These are phyloP conservation scores for Cecidostiba fungosa DNA, from an alignment of 2,888 invertebrate genomes.

Conservation along the genomic window DNA sequence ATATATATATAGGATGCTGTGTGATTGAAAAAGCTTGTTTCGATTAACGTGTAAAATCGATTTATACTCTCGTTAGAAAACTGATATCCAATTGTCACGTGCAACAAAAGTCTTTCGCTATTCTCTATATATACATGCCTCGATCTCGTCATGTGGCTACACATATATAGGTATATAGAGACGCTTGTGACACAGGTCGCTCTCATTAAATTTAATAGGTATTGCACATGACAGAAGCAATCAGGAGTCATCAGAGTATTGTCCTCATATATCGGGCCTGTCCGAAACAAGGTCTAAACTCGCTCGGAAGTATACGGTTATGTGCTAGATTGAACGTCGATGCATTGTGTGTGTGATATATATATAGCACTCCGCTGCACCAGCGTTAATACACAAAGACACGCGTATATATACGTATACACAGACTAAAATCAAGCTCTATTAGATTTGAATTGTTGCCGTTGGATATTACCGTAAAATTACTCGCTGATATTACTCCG, in stretches of 20 bases:
- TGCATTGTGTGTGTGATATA: background rate
- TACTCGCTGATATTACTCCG: background rate
- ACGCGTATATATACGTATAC: background rate
- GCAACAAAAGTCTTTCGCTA: no score
- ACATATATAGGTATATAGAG: no score
- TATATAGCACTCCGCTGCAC: no score
- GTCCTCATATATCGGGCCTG: constrained; percentile 19
- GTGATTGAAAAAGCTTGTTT: no score
- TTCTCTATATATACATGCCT: no score
- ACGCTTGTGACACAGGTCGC: background rate
- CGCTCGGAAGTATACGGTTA: background rate
- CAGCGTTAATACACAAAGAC: no score
- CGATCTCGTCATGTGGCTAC: no score
- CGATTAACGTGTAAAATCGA: no score
- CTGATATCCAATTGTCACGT: no score
- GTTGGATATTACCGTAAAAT: background rate
- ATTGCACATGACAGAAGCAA: constrained; percentile 23
- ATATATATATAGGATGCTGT: no score
- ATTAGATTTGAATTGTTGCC: background rate
- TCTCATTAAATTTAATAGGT: constrained; percentile 22
- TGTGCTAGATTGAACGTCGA: constrained; percentile 14
- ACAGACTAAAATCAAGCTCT: constrained; percentile 7
- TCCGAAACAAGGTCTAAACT: constrained; percentile 36
- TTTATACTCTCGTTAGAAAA: no score
- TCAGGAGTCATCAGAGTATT: constrained; percentile 14